Evolutionary conservation across 2,797 vertebrate genomes (phyloP), one percentile per base, ranked within the genome.

Genomic region (Synaphobranchus kaupii): DNA sequence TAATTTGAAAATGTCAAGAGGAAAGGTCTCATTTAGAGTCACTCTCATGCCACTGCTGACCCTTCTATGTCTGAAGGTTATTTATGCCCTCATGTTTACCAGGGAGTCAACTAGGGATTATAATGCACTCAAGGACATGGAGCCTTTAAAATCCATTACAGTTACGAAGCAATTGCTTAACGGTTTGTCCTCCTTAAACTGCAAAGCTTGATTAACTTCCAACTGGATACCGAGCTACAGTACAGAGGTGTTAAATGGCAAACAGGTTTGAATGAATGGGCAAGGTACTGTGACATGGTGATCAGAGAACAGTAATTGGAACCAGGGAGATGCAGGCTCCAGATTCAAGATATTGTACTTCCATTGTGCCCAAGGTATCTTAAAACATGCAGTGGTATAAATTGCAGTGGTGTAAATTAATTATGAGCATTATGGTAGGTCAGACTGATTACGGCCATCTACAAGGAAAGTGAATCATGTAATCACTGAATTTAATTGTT

Each of bases 1-100:
- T 91, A 84, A 85, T 81, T 86, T 87, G 86, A 88, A 90, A 91
- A 89, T 91, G 91, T 92, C 90, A 91, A 86, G 91, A 89, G 89
- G 85, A 83, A 91, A 90, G 89, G 90, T 91, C 88, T 91, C 88
- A 93, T 95, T 91, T 90, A 87, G 78, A 91, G 87, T 87, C 84
- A 87, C 85, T 90, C 89, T 86, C 87, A 89, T 90, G 91, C 93
- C 92, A 90, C 86, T 47, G 84, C 84, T 83, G 86, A 93, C 93
- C 91, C 88, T 88, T 92, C 92, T 92, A 92, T 92, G 92, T 76
- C 91, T 93, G 92, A 95, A 94, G 93, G 93, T 95, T 94, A 94
- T 93, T 93, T 91, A 90, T 90, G 89, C 82, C 50, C 84, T 86
- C 73, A 82, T 83, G 85, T 90, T 88, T 88, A 88, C 89, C 22